A percentile compares a stretch with the other conserved stretches of the same genome.
Evolutionary conservation across 2,888 invertebrate species (phyloP).

Genomic region (Trachelus troglodyta): DNA sequence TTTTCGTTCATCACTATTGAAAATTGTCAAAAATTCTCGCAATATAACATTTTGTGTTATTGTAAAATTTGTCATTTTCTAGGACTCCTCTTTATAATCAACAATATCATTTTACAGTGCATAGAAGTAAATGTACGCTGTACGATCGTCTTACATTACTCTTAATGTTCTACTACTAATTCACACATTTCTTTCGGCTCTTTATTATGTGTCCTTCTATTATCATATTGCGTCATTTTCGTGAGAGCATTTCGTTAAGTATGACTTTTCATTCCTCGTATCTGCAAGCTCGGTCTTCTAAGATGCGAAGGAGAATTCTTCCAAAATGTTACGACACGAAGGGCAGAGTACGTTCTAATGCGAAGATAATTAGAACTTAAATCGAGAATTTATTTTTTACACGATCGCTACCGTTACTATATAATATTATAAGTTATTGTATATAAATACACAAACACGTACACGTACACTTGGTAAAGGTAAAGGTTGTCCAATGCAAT

Average conservation of each 20-base stretch:
- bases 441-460: background rate
- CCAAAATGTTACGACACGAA: background rate
- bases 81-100: background rate
- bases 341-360: background rate
- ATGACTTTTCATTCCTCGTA: background rate
- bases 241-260: background rate
- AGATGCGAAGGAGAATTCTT: background rate
- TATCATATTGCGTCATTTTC: background rate
- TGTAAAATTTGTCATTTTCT: background rate
- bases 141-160: background rate
- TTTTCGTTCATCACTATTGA: background rate
- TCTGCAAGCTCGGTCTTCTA: background rate
- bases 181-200: background rate
- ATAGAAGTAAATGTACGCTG: background rate
- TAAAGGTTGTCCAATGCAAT: slow-evolving; percentile 8
- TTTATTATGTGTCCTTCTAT: background rate
- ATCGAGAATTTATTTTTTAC: slow-evolving; percentile 5
- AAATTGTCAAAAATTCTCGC: background rate
- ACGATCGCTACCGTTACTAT: background rate
- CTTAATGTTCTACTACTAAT: background rate
- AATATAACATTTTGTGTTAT: background rate
- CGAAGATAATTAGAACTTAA: slow-evolving; percentile 2
- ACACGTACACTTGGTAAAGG: slow-evolving; percentile 8
- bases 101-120: background rate
- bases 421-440: slow-evolving; percentile 6